Evolutionary conservation across 2,888 invertebrate species (phyloP), one percentile per base, ranked within the genome.

Genomic region (Ptilodon capucinus): DNA sequence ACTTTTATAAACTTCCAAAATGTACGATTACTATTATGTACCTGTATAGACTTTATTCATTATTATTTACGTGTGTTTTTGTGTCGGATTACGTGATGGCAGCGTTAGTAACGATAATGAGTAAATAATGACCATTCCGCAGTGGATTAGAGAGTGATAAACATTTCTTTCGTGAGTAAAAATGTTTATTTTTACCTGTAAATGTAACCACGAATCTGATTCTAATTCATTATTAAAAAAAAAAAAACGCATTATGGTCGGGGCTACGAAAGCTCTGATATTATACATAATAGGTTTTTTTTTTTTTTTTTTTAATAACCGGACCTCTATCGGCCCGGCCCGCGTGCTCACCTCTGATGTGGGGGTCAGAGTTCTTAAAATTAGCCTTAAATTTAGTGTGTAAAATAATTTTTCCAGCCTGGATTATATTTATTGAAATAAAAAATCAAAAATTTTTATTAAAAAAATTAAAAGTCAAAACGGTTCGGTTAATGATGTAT

Each of bases 41-140:
- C 3, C 9, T 36, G 40, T 39, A 42, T 13, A 48, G 40, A 40
- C 38, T 46, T 55, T 44, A 50, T 58, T 63, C 16, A 50, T 53
- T 49, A 49, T 52, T 52, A 47, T 54, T 57, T 53, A 46, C 45
- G 51, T 48, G 47, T 54, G 49, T 59, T 55, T 65, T 59, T 59
- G 53, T 54, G 50, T 58, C 36, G 30, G 42, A 51, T 65, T 55
- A 54, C 52, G 57, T 51, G 53, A 51, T 56, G 45, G 43, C 57
- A 51, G 45, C 51, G 51, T 46, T 54, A 48, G 52, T 60, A 51
- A 64, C 58, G 60, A 60, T 67, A 67, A 67, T 65, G 67, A 65
- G 58, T 63, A 64, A 63, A 64, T 67, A 67, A 67, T 67, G 65
- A 67, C 60, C 60, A 53, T 60, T 67, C 39, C 45, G 48, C 42